phyloP scores from a whole-genome alignment of 2,113 vertebrate species.

The Picathartes gymnocephalus region DNA sequence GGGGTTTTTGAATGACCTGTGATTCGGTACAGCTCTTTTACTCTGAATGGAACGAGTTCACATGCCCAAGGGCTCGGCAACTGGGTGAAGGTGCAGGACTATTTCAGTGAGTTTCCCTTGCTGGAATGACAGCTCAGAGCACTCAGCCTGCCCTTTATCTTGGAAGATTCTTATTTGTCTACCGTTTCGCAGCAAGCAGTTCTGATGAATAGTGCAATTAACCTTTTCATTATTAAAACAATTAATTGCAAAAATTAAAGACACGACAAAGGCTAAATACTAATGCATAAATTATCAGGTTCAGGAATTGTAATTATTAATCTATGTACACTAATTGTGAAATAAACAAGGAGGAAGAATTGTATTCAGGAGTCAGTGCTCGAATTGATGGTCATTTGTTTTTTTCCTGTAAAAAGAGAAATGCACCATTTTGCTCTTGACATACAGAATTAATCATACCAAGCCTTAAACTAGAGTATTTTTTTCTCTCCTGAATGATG shows the following conservation, averaged over 20 bases:
- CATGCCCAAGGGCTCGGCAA: not conserved
- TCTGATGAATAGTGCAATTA: conserved; percentile 77
- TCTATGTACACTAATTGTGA: conserved; percentile 58
- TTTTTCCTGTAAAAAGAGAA: conserved; percentile 28
- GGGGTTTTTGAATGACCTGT: not conserved
- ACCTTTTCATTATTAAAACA: conserved; percentile 75
- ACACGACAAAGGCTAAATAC: conserved; percentile 70
- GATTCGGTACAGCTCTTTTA: not conserved
- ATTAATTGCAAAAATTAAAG: conserved; percentile 76
- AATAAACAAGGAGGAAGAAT: conserved; percentile 66
- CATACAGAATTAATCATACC: not conserved
- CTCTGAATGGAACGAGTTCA: not conserved
- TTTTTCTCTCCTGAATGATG: not conserved
- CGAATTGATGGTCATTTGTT: conserved; percentile 37
- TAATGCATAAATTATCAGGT: conserved; percentile 76
- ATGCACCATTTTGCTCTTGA: not conserved
- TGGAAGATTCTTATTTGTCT: conserved; percentile 66
- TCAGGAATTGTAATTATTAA: conserved; percentile 74
- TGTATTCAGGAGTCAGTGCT: conserved; percentile 42
- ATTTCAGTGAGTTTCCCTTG: not conserved
- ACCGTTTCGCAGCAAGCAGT: conserved; percentile 56
- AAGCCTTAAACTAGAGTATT: not conserved
- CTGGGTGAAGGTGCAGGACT: not conserved
- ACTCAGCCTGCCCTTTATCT: conserved; percentile 63
- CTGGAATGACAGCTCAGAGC: conserved; percentile 55